Conservation (phyloP, 64 coral and sea anemone genomes). For the Porites australiensis region DNA sequence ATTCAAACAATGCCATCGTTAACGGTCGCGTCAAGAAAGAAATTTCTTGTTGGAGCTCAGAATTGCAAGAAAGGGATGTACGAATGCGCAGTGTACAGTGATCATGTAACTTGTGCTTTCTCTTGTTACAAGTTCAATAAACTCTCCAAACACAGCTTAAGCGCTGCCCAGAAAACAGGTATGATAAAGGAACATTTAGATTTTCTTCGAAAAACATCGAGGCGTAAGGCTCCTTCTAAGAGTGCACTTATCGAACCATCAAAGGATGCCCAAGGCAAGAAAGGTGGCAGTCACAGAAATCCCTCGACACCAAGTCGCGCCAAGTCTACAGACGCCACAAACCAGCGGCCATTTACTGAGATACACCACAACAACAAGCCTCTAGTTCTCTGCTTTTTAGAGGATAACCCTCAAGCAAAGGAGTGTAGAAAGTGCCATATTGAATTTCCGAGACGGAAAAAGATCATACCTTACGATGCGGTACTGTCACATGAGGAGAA, state of each 20-base stretch:
- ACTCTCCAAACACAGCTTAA: conserved; percentile 5
- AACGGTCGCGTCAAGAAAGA: neutral
- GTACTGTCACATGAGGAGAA: conserved; percentile 45
- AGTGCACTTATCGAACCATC: neutral
- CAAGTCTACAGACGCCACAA: neutral
- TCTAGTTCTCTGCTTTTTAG: conserved; percentile 28
- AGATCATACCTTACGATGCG: conserved; percentile 35
- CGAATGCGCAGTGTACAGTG: conserved; percentile 16
- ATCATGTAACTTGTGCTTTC: conserved; percentile 39
- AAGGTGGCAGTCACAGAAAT: conserved; percentile 13
- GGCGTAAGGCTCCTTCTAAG: conserved; percentile 13
- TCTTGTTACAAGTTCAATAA: conserved; percentile 30
- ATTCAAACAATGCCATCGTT: neutral
- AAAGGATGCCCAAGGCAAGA: conserved; percentile 7
- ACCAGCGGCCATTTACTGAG: conserved; percentile 15
- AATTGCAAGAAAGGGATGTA: conserved; percentile 46
- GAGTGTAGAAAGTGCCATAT: conserved; percentile 42
- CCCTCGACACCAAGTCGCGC: neutral
- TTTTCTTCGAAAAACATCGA: neutral
- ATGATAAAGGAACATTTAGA: conserved; percentile 8
- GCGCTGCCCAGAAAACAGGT: neutral
- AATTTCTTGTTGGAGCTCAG: neutral
- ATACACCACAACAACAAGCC: conserved; percentile 64
- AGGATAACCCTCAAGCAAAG: neutral
- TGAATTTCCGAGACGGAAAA: conserved; percentile 46